Base-by-base conservation (phyloP, 2,797 vertebrate species). In the Anguilla obscura region DNA sequence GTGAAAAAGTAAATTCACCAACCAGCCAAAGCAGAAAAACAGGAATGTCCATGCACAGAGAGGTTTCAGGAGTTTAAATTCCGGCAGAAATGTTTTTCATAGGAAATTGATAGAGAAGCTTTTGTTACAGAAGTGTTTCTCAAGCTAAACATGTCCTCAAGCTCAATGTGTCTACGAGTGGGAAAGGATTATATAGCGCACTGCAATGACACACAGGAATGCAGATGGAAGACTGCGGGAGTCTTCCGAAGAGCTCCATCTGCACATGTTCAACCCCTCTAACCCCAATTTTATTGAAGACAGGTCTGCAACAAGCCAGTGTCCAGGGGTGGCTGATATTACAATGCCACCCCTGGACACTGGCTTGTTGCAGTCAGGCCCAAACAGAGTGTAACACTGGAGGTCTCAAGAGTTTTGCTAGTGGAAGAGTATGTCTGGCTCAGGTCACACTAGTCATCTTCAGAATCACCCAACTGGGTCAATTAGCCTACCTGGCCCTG, bases 221-320 rank as follows among this genome's bases (percentile, higher is more conserved):
- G 86, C 76, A 84, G 74, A 27, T 33, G 30, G 36, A 56, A 85
- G 80, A 52, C 71, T 36, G 33, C 33, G 36, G 71, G n/a, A n/a
- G 66, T n/a, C 66, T 3, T 82, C 85, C 66, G 87, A 88, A 87
- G 85, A 85, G 9, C 54, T 86, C 80, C 45, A 86, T 85, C 87
- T 52, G 54, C 86, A 86, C 84, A 87, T 91, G 91, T 89, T 89
- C 89, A 89, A 91, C 88, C 90, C 80, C 10, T 36, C 69, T 4
- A 89, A 91, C 88, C 90, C 84, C 10, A 1, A 10, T 7, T 74
- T 36, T 30, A 74, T 9, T 10, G 5, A 10, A 74, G 16, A 24
- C 40, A 48, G 1, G 36, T 14, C 69, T 79, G 79, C 79, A 48
- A 1, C 40, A 45, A 82, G 40, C 79, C 79, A 7, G 79, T 24